These are phyloP conservation scores for Callyntrura guangdongensis DNA, from an alignment of 2,888 invertebrate species.

Conservation along the genomic window DNA sequence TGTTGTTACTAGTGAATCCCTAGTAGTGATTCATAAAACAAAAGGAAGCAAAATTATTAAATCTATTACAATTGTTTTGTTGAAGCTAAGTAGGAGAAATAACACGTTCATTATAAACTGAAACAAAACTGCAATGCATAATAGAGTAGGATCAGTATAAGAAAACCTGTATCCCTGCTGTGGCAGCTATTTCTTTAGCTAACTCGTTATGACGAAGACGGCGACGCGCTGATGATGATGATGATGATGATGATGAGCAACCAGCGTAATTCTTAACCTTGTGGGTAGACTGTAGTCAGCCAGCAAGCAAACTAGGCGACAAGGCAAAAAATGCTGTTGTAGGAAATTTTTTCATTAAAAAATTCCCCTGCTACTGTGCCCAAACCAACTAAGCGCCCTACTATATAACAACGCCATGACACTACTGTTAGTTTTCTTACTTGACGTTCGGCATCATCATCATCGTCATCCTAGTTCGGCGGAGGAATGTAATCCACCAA, in stretches of 20 bases:
- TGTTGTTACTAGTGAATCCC: too few relatives aligned
- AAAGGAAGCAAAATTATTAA: constrained; percentile 48
- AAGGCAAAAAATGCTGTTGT: constrained; percentile 61
- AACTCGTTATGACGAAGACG: constrained; percentile 13
- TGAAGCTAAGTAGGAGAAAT: not conserved
- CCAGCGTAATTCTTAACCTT: not conserved
- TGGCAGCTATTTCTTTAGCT: not conserved
- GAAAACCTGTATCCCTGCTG: constrained; percentile 29
- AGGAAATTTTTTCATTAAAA: constrained; percentile 57
- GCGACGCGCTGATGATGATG: not conserved
- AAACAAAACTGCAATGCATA: constrained; percentile 16
- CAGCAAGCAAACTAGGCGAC: constrained; percentile 40
- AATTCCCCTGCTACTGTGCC: not conserved
- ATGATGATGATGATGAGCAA: constrained; percentile 44
- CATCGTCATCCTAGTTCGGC: constrained; percentile 22
- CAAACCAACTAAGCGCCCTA: not conserved
- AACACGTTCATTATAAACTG: constrained; percentile 19
- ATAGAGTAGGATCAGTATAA: not conserved
- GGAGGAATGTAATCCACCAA: constrained; percentile 44
- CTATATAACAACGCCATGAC: not conserved
- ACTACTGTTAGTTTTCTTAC: constrained; percentile 33
- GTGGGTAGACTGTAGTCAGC: not conserved
- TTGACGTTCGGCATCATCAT: not conserved
- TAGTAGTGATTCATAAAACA: constrained; percentile 42
- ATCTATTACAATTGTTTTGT: constrained; percentile 36